phyloP scores from a whole-genome alignment of 2,113 vertebrate genomes.

The Zeus faber region DNA sequence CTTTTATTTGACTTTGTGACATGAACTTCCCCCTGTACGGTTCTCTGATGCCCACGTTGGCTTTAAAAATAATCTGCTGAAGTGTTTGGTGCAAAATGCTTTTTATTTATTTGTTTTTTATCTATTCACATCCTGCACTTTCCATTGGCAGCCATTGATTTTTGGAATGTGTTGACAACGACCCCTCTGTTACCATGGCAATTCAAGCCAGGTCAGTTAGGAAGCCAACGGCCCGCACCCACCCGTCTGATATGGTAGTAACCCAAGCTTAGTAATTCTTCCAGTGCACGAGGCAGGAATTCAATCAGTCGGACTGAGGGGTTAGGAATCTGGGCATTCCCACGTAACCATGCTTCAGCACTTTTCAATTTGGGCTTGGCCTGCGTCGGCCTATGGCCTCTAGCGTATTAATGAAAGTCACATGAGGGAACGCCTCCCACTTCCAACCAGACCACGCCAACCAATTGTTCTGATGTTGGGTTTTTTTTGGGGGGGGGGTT shows the following conservation, averaged over 20 bases:
- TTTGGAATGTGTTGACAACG: neutral
- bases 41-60: too few relatives aligned
- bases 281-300: slow-evolving; percentile 57
- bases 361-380: slow-evolving; percentile 71
- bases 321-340: slow-evolving; percentile 62
- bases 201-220: slow-evolving; percentile 31
- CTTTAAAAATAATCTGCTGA: neutral
- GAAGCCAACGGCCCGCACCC: slow-evolving; percentile 25
- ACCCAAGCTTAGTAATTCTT: slow-evolving; percentile 53
- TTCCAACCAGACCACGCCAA: slow-evolving; percentile 28
- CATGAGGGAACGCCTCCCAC: slow-evolving; percentile 56
- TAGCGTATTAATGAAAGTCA: slow-evolving; percentile 68
- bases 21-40: too few relatives aligned
- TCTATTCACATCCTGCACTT: too few relatives aligned
- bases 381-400: slow-evolving; percentile 56
- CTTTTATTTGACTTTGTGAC: too few relatives aligned
- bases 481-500: slow-evolving; percentile 18
- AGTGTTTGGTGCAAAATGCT: neutral
- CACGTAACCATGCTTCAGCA: slow-evolving; percentile 69
- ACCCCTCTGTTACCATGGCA: neutral
- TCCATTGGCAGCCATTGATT: neutral
- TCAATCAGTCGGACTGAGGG: slow-evolving; percentile 59
- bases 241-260: slow-evolving; percentile 26
- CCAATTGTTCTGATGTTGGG: slow-evolving; percentile 17
- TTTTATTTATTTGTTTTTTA: too few relatives aligned